Evolutionary conservation across 2,113 vertebrate genomes (phyloP).

Genomic region (Benthochromis sp.): DNA sequence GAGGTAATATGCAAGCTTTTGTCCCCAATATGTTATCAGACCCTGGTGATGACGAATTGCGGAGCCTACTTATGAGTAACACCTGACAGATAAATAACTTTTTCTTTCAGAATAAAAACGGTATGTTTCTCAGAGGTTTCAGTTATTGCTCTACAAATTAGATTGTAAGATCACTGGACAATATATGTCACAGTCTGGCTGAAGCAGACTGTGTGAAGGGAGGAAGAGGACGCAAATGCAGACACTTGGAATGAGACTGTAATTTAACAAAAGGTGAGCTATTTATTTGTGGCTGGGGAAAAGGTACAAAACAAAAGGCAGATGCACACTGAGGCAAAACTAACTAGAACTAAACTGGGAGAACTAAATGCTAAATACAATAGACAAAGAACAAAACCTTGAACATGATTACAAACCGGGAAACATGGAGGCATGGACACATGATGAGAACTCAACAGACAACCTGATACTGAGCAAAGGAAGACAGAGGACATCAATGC

Average conservation of each 20-base stretch:
- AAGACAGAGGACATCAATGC: accelerated
- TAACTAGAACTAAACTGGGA: not conserved
- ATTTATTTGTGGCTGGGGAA: not conserved
- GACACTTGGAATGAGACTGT: not conserved
- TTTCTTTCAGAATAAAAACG: not conserved
- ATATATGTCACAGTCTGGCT: not conserved
- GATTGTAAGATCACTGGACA: not conserved
- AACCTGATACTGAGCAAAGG: not conserved
- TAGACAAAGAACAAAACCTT: not conserved
- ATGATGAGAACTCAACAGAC: not conserved
- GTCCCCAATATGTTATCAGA: not conserved
- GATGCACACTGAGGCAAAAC: not conserved
- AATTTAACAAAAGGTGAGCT: not conserved
- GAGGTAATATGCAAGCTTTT: not conserved
- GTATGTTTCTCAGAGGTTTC: not conserved
- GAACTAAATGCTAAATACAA: not conserved
- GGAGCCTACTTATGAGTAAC: not conserved
- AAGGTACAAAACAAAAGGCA: not conserved
- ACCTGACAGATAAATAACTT: not conserved
- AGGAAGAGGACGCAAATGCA: not conserved
- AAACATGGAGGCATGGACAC: not conserved
- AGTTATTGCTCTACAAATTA: not conserved
- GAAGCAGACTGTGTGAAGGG: not conserved
- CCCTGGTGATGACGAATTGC: not conserved
- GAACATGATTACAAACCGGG: not conserved